Conservation (phyloP, 2,797 vertebrate genomes). For the Luscinia megarhynchos region DNA sequence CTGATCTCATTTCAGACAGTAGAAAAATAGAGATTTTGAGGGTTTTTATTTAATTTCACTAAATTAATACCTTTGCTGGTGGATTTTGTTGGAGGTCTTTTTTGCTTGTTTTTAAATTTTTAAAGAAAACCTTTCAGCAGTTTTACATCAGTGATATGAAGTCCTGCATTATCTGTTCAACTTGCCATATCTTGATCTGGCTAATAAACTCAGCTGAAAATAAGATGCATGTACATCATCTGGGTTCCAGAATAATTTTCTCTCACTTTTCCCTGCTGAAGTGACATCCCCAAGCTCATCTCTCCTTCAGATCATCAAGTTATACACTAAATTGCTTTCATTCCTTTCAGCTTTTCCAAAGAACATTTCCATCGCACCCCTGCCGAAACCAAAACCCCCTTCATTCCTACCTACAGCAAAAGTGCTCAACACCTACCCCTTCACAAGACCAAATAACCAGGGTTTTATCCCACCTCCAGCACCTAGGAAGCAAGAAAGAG, state of each 20-base stretch:
- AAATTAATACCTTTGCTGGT: neutral
- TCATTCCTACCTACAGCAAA: neutral
- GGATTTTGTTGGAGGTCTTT: neutral
- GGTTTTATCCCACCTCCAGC: neutral
- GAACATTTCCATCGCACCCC: neutral
- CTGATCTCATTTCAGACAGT: neutral
- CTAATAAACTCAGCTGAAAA: neutral
- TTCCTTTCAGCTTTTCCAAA: neutral
- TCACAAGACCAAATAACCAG: neutral
- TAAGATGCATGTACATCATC: neutral
- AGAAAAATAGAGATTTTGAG: neutral
- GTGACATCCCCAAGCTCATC: neutral
- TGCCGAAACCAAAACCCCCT: neutral
- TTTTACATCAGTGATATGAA: neutral
- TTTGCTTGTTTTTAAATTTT: neutral
- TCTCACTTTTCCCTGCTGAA: neutral
- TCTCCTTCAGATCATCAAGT: neutral
- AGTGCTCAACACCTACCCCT: neutral
- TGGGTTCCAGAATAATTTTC: neutral
- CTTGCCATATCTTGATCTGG: neutral
- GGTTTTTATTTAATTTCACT: accelerated
- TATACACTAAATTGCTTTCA: neutral
- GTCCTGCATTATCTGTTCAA: neutral
- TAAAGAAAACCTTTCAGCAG: neutral
- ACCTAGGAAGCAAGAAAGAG: neutral